Conservation (phyloP, 2,113 vertebrate genomes). For the Dolichotis patagonum region DNA sequence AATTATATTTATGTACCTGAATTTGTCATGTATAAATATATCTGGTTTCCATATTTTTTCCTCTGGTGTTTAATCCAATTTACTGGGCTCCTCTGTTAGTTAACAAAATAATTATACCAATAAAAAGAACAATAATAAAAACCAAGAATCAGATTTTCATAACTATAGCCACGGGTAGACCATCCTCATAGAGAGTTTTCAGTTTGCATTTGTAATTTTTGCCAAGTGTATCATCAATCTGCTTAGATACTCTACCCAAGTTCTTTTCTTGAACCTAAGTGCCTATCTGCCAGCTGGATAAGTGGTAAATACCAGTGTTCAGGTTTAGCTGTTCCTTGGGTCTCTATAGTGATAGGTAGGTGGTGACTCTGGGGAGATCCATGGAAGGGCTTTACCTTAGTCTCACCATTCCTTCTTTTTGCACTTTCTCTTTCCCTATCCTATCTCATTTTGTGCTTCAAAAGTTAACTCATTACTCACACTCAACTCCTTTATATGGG, state of each 20-base stretch:
- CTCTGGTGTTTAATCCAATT: neutral
- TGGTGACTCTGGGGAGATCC: neutral
- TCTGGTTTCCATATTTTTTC: neutral
- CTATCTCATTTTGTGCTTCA: neutral
- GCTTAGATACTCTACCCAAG: neutral
- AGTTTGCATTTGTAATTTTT: neutral
- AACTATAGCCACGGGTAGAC: neutral
- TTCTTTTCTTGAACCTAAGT: neutral
- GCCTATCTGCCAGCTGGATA: neutral
- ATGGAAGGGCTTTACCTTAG: neutral
- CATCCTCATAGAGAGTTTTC: neutral
- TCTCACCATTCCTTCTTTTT: neutral
- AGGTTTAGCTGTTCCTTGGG: accelerated
- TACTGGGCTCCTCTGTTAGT: neutral
- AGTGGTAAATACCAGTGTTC: neutral
- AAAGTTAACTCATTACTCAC: neutral
- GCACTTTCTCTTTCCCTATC: neutral
- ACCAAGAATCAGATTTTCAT: neutral
- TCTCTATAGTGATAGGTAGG: neutral
- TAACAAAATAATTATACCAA: neutral
- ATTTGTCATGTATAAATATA: neutral
- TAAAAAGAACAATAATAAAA: neutral
- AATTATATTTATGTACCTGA: neutral
- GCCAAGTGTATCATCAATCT: neutral
- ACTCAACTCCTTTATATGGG: neutral